Percentiles rank a stretch among this genome's conserved stretches.
These are phyloP conservation scores for Fragum fragum DNA, from an alignment of 2,888 invertebrate genomes.

Conservation along the genomic window DNA sequence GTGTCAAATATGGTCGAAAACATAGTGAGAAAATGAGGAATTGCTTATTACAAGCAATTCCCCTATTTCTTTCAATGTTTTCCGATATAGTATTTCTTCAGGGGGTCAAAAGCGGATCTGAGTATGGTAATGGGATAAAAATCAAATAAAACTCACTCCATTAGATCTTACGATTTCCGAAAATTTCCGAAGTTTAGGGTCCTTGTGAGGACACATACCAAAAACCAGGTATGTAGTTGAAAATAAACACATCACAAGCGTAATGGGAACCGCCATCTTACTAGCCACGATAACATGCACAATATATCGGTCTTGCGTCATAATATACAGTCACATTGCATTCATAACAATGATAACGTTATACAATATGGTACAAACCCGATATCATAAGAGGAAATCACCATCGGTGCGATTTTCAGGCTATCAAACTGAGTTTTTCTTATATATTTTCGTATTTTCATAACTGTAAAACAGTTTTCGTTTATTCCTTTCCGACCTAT, in stretches of 20 bases:
- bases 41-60: too few species aligned
- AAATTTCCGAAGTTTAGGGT: not conserved
- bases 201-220: not conserved
- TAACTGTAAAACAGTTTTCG: too few species aligned
- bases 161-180: not conserved
- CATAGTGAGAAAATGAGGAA: not conserved
- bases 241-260: not conserved
- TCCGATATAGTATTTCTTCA: too few species aligned
- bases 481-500: too few species aligned
- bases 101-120: too few species aligned
- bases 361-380: too few species aligned
- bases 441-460: too few species aligned
- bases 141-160: not conserved
- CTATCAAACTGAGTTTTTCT: too few species aligned
- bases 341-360: too few species aligned
- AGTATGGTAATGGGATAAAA: not conserved
- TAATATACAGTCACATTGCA: not conserved
- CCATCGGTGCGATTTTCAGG: too few species aligned
- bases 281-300: not conserved
- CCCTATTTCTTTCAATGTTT: not conserved
- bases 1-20: not conserved
- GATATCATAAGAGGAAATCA: too few species aligned
- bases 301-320: not conserved
- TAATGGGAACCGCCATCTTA: not conserved
- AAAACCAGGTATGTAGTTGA: not conserved